phyloP scores from a whole-genome alignment of 2,113 vertebrate genomes.

The Stigmatopora nigra region DNA sequence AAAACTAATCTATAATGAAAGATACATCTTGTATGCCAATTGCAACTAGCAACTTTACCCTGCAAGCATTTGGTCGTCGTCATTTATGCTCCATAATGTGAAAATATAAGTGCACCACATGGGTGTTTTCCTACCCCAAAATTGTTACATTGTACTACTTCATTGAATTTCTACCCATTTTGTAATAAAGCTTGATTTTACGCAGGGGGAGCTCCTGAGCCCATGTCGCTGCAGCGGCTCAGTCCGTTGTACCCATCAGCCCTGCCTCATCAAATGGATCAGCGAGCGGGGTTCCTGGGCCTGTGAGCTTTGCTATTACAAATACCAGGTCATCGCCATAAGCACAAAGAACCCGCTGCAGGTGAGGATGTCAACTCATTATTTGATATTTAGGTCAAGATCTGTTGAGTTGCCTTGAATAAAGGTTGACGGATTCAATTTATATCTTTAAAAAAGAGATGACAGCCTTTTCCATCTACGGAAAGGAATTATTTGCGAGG shows the following conservation, averaged over 20 bases:
- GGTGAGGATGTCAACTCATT: slow-evolving; percentile 63
- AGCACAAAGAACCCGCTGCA: slow-evolving; percentile 99
- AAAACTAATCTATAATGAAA: no score
- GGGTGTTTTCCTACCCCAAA: no score
- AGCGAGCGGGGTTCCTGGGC: slow-evolving; percentile 97
- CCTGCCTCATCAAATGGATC: slow-evolving; percentile 99
- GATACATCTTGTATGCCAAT: no score
- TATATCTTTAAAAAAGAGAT: background rate
- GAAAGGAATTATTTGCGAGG: background rate
- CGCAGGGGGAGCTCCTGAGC: slow-evolving; percentile 93
- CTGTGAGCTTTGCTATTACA: slow-evolving; percentile 98
- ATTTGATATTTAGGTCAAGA: background rate
- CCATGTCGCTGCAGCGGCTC: slow-evolving; percentile 94
- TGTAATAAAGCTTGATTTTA: background rate
- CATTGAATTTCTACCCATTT: no score
- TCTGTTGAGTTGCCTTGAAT: background rate
- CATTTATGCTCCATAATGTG: no score
- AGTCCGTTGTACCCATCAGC: slow-evolving; percentile 94
- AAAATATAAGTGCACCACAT: no score
- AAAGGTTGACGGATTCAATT: background rate
- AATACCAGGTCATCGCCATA: slow-evolving; percentile 98
- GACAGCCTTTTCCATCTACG: background rate
- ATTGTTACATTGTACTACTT: no score
- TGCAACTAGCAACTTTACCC: no score
- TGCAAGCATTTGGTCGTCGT: no score